Evolutionary conservation across 2,113 vertebrate species (phyloP).

Genomic region (Seriola rivoliana): DNA sequence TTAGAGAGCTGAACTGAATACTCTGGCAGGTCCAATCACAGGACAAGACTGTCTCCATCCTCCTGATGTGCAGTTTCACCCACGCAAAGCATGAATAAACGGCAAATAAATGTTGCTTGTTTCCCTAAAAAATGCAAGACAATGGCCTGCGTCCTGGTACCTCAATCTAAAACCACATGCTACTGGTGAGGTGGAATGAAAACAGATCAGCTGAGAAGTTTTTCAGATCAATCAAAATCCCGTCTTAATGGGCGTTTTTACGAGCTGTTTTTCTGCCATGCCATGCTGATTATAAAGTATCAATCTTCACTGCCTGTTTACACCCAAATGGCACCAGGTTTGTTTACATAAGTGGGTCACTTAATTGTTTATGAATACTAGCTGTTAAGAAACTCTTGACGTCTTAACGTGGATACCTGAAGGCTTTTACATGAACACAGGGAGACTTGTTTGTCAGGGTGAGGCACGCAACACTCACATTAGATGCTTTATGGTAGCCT

Average conservation of each 20-base stretch:
- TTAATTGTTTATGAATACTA: constrained; percentile 71
- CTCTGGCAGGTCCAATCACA: neutral
- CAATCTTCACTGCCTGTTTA: constrained; percentile 48
- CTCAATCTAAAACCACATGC: constrained; percentile 5
- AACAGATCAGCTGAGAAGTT: constrained; percentile 25
- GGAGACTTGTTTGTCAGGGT: constrained; percentile 68
- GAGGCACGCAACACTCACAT: constrained; percentile 64
- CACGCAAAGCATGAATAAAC: constrained; percentile 10
- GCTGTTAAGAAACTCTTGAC: constrained; percentile 57
- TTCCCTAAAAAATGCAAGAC: neutral
- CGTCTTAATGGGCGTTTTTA: constrained; percentile 56
- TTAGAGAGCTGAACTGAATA: constrained; percentile 6
- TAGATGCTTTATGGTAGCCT: constrained; percentile 65
- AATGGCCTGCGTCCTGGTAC: neutral
- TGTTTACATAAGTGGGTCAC: constrained; percentile 69
- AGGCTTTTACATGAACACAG: constrained; percentile 63
- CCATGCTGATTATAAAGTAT: constrained; percentile 44
- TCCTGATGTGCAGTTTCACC: neutral
- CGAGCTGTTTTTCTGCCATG: constrained; percentile 18
- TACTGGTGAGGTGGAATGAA: constrained; percentile 30
- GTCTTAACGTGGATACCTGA: constrained; percentile 59
- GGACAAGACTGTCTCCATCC: constrained; percentile 17
- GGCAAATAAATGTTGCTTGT: neutral
- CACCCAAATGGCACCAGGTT: constrained; percentile 39
- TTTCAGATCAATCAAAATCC: constrained; percentile 46